Percentiles rank a stretch among this genome's conserved stretches.
Evolutionary conservation across 2,797 vertebrate species (phyloP).

Genomic region (Myotis daubentonii): DNA sequence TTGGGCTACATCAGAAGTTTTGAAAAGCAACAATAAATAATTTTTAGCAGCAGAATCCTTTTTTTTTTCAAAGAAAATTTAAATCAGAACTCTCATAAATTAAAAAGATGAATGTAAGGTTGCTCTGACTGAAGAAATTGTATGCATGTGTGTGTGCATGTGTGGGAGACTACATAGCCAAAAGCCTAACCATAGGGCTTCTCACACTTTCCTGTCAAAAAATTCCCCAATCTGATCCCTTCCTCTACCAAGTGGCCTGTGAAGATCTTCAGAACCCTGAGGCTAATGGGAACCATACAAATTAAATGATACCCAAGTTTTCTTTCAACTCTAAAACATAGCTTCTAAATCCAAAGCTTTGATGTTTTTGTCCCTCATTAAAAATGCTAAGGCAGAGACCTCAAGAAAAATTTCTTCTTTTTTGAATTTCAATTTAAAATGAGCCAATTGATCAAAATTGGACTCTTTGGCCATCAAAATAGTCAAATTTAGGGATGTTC

Average conservation of each 20-base stretch:
- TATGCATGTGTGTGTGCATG: background rate
- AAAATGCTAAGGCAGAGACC: background rate
- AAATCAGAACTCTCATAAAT: background rate
- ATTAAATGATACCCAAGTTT: background rate
- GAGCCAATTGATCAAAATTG: background rate
- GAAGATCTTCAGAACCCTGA: background rate
- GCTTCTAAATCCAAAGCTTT: background rate
- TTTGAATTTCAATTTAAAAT: constrained; percentile 39
- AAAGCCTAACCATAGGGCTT: background rate
- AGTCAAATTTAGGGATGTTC: background rate
- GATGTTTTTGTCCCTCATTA: background rate
- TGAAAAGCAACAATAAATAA: background rate
- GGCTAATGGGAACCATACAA: background rate
- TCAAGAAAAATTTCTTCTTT: background rate
- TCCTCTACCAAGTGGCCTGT: background rate
- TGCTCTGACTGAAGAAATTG: background rate
- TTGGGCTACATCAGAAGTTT: background rate
- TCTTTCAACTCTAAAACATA: constrained; percentile 46
- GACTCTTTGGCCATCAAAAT: background rate
- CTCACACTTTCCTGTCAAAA: background rate
- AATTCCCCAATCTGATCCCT: background rate
- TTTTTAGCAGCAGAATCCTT: background rate
- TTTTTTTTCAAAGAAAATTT: background rate
- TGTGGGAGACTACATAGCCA: background rate
- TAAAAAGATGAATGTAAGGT: background rate